Evolutionary conservation across 2,888 invertebrate species (phyloP), one percentile per base, ranked within the genome.

Genomic region (Andricus quercusramuli): DNA sequence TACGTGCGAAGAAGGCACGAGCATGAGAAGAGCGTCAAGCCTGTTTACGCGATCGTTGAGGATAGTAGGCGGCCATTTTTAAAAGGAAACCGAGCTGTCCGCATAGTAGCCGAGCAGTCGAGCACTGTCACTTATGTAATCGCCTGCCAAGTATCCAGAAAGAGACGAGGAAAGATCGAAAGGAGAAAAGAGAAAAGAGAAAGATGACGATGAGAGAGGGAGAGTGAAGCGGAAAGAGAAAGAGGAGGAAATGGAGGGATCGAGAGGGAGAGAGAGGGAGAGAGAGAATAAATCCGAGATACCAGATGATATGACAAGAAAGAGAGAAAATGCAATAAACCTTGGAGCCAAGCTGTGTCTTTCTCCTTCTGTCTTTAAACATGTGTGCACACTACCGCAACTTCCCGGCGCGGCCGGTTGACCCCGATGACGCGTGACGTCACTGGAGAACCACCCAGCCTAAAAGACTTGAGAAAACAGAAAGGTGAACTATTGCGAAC

Each of bases 391-490:
- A 70, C 80, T 80, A 67, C 79, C 70, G 80, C 77, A 79, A 80
- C 77, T 77, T 74, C 68, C 80, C 65, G 80, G 65, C 80, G 79
- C 67, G 81, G 81, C 80, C 76, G 80, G 78, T 77, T 81, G 83
- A 81, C 83, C 81, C 81, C 81, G 81, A 83, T 83, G 79, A 81
- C 77, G 83, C 65, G 77, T 81, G 83, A 83, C 81, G 83, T 83
- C 83, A 83, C 37, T 77, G 78, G 68, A 77, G 80, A 79, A 78
- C 78, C 76, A 78, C 78, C 77, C 20, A 78, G 67, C 76, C 59
- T 78, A 78, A 76, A 29, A 76, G 66, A 76, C 74, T 79, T 78
- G 76, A 77, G 70, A 66, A 37, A 66, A 56, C 44, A 62, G 20
- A 67, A 44, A 68, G 62, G 22, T 25, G 5, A 25, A 62, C 62